Evolutionary conservation across 2,797 vertebrate genomes (phyloP), one percentile per base, ranked within the genome.

Genomic region (Gobionotothen gibberifrons): DNA sequence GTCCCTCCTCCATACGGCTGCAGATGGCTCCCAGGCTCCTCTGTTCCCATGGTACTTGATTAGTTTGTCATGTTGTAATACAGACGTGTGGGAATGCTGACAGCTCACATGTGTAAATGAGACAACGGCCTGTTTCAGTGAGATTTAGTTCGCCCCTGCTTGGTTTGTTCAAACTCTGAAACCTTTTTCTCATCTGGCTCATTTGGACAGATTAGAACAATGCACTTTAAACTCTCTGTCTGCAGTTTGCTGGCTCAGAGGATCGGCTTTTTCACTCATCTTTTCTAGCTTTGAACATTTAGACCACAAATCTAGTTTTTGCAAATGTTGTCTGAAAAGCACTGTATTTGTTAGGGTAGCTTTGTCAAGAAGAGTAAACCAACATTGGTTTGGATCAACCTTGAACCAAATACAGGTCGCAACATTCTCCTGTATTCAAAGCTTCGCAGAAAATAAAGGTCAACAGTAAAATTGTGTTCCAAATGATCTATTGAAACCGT

Each of bases 21-120:
- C 85, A 90, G 86, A 87, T 90, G 86, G 83, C 87, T 90, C 57
- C 63, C 60, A 71, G 77, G 58, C 66, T 77, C 44, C 48, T 68
- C 72, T 0, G 86, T 93, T 93, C 74, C 89, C 89, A 90, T 92
- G 90, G 90, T 43, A 69, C 43, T 84, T 87, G 81, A 89, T 90
- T 90, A 91, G 76, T 81, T 87, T 85, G 84, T 91, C 84, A 84
- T 79, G 76, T 87, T 81, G 74, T 77, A 78, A 88, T 73, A 46
- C 72, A 47, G 79, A 80, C 62, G 17, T 85, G 79, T 79, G 79
- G 82, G 82, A 88, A 82, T 46, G 74, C 81, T 86, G 85, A 88
- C 84, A 85, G 85, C 82, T 74, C 57, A 87, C 79, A 58, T 81
- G 79, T 69, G 73, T 64, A 71, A 78, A 80, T 76, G 51, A 77